These are phyloP conservation scores for Drymonia ruficornis DNA, from an alignment of 2,888 invertebrate species.

Conservation along the genomic window DNA sequence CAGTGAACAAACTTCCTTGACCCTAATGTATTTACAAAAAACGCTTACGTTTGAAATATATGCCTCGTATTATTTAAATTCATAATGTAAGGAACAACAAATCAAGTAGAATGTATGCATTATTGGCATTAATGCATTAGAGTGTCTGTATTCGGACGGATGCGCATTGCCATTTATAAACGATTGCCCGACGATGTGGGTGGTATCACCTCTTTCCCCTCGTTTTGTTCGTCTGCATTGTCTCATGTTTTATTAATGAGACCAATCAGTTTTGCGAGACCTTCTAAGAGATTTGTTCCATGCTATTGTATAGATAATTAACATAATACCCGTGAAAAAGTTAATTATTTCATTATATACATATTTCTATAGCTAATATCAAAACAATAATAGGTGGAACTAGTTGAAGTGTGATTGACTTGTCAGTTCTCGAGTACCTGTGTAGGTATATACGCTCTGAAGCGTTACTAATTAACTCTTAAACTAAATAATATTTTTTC, in stretches of 20 bases:
- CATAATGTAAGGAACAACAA: conserved; percentile 2
- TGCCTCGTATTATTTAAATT: background rate
- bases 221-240: conserved; percentile 6
- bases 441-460: background rate
- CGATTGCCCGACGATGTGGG: conserved; percentile 64
- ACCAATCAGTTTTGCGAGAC: conserved; percentile 2
- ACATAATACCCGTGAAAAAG: conserved; percentile 2
- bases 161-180: conserved; percentile 71
- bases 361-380: background rate
- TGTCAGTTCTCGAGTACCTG: background rate
- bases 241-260: conserved; percentile 7
- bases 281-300: conserved; percentile 1
- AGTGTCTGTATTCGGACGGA: conserved; percentile 68
- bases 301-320: background rate
- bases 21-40: conserved; percentile 5
- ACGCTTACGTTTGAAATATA: conserved; percentile 3
- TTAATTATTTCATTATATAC: background rate
- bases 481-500: background rate
- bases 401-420: background rate
- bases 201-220: conserved; percentile 56
- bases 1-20: conserved; percentile 6
- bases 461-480: background rate
- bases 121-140: conserved; percentile 63
- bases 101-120: conserved; percentile 42
- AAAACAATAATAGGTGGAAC: background rate